Conservation (phyloP, 2,888 invertebrate species). For the Notodonta ziczac region DNA sequence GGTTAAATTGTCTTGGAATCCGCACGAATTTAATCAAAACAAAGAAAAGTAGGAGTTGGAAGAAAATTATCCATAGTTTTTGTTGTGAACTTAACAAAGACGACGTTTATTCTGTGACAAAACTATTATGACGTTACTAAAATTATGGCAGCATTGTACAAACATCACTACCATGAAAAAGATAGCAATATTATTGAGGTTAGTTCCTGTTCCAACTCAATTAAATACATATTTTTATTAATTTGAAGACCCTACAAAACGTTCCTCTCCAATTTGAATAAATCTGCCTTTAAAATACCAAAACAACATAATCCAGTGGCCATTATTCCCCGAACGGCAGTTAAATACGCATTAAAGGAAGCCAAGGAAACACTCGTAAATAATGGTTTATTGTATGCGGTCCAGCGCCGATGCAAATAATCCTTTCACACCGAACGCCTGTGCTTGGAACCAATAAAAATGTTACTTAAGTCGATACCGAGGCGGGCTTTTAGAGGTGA, state of each 20-base stretch:
- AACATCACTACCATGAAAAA: too few species aligned
- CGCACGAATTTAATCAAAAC: too few species aligned
- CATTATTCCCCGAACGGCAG: neutral
- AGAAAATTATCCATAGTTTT: too few species aligned
- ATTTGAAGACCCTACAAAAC: neutral
- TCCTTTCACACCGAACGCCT: constrained; percentile 18
- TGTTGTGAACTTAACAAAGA: too few species aligned
- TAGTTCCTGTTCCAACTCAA: neutral
- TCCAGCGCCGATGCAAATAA: constrained; percentile 27
- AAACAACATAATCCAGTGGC: neutral
- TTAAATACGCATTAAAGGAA: neutral
- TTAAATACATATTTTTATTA: neutral
- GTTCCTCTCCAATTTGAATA: neutral
- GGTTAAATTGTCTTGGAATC: too few species aligned
- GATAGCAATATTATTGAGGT: too few species aligned
- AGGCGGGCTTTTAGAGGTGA: constrained; percentile 31
- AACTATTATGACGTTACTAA: too few species aligned
- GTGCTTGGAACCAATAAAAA: constrained; percentile 35
- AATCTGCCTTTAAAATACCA: neutral
- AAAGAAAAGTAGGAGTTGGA: too few species aligned
- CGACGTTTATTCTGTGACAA: too few species aligned
- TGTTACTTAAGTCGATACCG: constrained; percentile 26
- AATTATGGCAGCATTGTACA: too few species aligned
- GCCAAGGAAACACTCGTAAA: constrained; percentile 3
- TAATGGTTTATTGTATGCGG: constrained; percentile 7